phyloP scores from a whole-genome alignment of 2,113 vertebrate genomes.

The Ia io region DNA sequence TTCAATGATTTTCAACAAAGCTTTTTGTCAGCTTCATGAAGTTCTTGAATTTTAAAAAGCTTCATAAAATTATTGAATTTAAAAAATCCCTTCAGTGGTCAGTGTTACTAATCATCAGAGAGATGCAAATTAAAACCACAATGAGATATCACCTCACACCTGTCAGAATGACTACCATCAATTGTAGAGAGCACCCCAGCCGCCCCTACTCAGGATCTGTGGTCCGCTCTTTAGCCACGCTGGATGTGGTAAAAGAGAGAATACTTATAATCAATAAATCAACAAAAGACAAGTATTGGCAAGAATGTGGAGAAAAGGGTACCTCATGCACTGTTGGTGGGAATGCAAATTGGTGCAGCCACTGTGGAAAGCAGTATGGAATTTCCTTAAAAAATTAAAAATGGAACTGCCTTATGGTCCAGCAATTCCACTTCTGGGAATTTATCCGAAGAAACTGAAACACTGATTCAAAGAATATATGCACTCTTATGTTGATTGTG shows the following conservation, averaged over 20 bases:
- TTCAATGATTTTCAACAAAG: not conserved
- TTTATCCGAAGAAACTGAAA: not conserved
- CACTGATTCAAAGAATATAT: not conserved
- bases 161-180: not conserved
- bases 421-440: not conserved
- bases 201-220: no score
- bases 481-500: not conserved
- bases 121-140: not conserved
- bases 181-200: no score
- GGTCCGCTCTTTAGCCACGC: fast-evolving
- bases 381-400: not conserved
- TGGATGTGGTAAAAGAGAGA: no score
- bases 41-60: not conserved
- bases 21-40: not conserved
- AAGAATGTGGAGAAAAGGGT: not conserved
- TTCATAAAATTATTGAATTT: not conserved
- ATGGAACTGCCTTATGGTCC: not conserved
- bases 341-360: not conserved
- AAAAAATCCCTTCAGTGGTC: not conserved
- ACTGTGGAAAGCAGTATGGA: not conserved
- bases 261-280: not conserved
- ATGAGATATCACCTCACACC: not conserved
- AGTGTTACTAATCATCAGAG: not conserved
- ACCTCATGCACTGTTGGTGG: not conserved
- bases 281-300: not conserved